Conservation (phyloP, 2,113 vertebrate genomes). For the Panthera uncia region DNA sequence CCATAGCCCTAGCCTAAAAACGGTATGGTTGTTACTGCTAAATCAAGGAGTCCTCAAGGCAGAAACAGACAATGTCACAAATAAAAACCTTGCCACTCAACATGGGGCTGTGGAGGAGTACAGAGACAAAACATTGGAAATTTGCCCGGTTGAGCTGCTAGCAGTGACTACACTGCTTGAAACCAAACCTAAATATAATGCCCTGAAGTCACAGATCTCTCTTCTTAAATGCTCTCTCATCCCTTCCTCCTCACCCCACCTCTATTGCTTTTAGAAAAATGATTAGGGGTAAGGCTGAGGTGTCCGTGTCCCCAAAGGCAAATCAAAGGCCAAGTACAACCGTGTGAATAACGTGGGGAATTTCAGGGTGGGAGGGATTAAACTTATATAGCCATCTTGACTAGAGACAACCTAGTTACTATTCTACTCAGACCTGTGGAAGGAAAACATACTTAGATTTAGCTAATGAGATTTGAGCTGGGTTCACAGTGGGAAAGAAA, state of each 20-base stretch:
- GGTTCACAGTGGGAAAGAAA: neutral
- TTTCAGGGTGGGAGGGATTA: neutral
- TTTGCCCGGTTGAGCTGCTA: neutral
- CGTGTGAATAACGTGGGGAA: neutral
- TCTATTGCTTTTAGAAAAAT: neutral
- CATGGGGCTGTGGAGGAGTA: neutral
- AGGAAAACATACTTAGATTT: constrained; percentile 3
- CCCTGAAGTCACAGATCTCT: neutral
- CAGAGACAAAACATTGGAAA: neutral
- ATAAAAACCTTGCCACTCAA: neutral
- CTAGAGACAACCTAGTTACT: neutral
- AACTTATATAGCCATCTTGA: neutral
- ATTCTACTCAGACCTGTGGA: neutral
- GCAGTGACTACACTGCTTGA: neutral
- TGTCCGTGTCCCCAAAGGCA: neutral
- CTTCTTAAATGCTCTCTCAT: neutral
- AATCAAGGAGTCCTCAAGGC: neutral
- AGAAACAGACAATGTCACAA: neutral
- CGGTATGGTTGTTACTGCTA: neutral
- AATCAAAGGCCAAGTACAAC: neutral
- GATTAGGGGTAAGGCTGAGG: neutral
- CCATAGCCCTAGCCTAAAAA: neutral
- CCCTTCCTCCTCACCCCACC: neutral
- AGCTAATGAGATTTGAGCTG: neutral
- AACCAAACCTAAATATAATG: neutral